Evolutionary conservation across 2,113 vertebrate genomes (phyloP).

Genomic region (Ammodytes marinus): DNA sequence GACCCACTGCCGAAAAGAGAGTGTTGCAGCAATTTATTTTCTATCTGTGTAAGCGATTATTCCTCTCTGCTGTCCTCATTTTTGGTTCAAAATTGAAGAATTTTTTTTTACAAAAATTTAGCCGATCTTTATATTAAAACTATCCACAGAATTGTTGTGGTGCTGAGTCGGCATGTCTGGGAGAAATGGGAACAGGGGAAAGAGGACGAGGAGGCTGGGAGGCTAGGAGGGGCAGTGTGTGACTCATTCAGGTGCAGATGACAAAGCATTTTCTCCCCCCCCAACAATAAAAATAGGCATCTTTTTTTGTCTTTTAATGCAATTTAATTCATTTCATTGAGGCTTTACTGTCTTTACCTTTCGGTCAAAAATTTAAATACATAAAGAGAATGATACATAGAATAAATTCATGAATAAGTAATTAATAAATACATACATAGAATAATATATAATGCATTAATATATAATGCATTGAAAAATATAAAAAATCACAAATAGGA

Average conservation of each 20-base stretch:
- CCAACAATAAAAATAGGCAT: slow-evolving; percentile 35
- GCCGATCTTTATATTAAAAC: slow-evolving; percentile 1
- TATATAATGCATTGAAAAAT: background rate
- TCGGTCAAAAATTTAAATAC: background rate
- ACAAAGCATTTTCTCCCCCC: slow-evolving; percentile 67
- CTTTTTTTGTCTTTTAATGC: slow-evolving; percentile 13
- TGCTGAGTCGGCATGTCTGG: slow-evolving; percentile 57
- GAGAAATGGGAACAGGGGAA: slow-evolving; percentile 1
- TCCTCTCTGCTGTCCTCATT: background rate
- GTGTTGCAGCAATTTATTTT: background rate
- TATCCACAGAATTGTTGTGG: background rate
- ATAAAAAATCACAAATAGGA: background rate
- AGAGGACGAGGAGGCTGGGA: background rate
- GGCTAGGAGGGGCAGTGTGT: slow-evolving; percentile 6
- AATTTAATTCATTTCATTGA: background rate
- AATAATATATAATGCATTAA: background rate
- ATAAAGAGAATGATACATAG: background rate
- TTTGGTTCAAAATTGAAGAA: background rate
- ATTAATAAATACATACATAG: background rate
- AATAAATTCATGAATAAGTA: background rate
- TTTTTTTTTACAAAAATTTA: background rate
- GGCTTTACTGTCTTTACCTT: background rate
- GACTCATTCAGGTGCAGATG: slow-evolving; percentile 69
- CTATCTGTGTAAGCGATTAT: background rate
- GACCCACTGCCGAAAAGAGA: background rate